These are phyloP conservation scores for Uloborus diversus DNA, from an alignment of 1,140 invertebrate genomes.

Conservation along the genomic window DNA sequence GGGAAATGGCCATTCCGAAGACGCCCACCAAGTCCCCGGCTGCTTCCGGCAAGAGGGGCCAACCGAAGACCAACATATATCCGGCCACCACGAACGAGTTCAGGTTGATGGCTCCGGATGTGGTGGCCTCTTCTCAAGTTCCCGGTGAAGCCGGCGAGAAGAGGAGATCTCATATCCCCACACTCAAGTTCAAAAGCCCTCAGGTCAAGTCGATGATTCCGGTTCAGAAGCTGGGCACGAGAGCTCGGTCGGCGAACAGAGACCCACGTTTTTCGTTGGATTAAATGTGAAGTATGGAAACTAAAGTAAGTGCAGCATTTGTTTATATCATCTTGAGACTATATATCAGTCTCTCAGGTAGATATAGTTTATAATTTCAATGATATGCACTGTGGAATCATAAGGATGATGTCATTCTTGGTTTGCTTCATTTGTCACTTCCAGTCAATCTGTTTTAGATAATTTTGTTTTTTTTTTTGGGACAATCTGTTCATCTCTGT, in stretches of 20 bases:
- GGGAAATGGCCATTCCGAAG: constrained; percentile 29
- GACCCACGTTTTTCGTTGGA: constrained; percentile 28
- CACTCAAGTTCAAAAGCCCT: constrained; percentile 29
- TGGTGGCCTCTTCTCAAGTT: background rate
- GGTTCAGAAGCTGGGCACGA: constrained; percentile 20
- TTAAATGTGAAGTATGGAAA: too few species aligned
- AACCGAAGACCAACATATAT: background rate
- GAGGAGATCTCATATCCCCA: constrained; percentile 41
- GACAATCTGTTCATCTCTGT: too few species aligned
- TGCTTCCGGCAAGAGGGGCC: background rate
- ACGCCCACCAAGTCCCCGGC: constrained; percentile 29
- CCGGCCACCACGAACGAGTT: background rate
- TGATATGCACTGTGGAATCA: constrained; percentile 6
- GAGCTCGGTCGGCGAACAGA: constrained; percentile 49
- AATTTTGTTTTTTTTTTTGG: too few species aligned
- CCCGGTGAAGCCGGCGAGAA: constrained; percentile 15
- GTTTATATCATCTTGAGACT: too few species aligned
- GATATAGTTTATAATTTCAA: too few species aligned
- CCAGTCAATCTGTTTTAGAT: too few species aligned
- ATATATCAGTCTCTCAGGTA: too few species aligned
- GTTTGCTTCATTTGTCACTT: too few species aligned
- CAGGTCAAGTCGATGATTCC: constrained; percentile 48
- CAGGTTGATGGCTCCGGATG: background rate
- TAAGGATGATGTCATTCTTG: too few species aligned
- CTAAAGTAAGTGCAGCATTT: too few species aligned